phyloP scores from a whole-genome alignment of 1,140 invertebrate genomes.

The Caenorhabditis inopinata region DNA sequence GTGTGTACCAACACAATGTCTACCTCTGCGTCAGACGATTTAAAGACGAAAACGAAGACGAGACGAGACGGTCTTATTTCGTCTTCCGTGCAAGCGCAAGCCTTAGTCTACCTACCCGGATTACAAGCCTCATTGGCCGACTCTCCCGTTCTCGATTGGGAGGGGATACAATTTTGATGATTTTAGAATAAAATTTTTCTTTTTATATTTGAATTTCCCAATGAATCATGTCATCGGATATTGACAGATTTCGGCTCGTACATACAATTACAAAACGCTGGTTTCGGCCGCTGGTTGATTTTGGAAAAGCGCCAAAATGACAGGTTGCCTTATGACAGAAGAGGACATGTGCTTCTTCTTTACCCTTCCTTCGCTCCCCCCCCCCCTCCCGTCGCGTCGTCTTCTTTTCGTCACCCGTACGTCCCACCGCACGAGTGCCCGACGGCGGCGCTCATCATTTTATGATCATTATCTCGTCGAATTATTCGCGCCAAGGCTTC shows the following conservation, averaged over 20 bases:
- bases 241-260: neutral
- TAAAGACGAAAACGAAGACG: too few species aligned
- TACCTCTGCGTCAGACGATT: too few species aligned
- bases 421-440: neutral
- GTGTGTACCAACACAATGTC: too few species aligned
- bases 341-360: neutral
- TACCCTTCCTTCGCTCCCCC: neutral
- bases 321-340: neutral
- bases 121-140: too few species aligned
- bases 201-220: too few species aligned
- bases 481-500: slow-evolving; percentile 5
- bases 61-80: too few species aligned
- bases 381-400: neutral
- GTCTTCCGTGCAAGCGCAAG: too few species aligned
- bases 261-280: neutral
- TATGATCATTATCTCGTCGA: slow-evolving; percentile 32
- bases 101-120: too few species aligned
- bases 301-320: neutral
- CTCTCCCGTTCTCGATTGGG: too few species aligned
- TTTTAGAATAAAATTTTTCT: too few species aligned
- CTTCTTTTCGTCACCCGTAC: neutral
- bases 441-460: neutral
- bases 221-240: too few species aligned
- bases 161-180: too few species aligned
- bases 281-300: neutral